Evolutionary conservation across 2,888 invertebrate species (phyloP), one percentile per base, ranked within the genome.

Genomic region (Torymus auratus): DNA sequence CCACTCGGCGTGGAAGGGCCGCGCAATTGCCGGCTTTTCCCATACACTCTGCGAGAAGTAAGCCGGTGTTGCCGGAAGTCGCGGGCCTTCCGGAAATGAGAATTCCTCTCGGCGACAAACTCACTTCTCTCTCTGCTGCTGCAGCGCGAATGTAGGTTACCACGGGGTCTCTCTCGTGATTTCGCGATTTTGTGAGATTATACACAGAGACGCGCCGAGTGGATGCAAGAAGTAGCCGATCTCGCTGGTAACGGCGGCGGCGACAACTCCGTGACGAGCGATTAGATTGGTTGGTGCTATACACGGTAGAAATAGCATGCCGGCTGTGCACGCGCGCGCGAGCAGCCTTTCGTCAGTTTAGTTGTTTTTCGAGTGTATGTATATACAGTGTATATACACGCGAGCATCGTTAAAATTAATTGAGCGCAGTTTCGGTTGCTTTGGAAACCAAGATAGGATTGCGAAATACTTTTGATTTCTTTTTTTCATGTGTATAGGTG

Each of bases 21-120:
- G 28, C 20, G 20, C 20, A 20, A 20, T 20, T 20, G 20, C 20
- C 20, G 60, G 50, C 67, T 74, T 52, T 52, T 20, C 67, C 56
- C 58, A 17, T 11, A 55, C 28, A 73, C n/a, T 2, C 28, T 3
- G 28, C 28, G 28, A 28, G 28, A 28, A 28, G 28, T 28, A 56
- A 65, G 56, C 64, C 28, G 28, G 7, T 52, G 15, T 84, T 83
- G 84, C 83, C 84, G 85, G 85, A 87, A 87, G 86, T 85, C 82
- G 83, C 55, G 64, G 72, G 20, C 68, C 83, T 85, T 84, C 85
- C 89, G 89, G 89, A 89, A 89, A 89, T 89, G 87, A 89, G 87
- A 86, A 85, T 85, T 84, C 84, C 86, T 78, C 73, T 11, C 28
- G 78, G 64, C 69, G 81, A 82, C 81, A 84, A 87, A 87, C 84